These are phyloP conservation scores for Agriopis aurantiaria DNA, from an alignment of 2,888 invertebrate genomes.

Conservation along the genomic window DNA sequence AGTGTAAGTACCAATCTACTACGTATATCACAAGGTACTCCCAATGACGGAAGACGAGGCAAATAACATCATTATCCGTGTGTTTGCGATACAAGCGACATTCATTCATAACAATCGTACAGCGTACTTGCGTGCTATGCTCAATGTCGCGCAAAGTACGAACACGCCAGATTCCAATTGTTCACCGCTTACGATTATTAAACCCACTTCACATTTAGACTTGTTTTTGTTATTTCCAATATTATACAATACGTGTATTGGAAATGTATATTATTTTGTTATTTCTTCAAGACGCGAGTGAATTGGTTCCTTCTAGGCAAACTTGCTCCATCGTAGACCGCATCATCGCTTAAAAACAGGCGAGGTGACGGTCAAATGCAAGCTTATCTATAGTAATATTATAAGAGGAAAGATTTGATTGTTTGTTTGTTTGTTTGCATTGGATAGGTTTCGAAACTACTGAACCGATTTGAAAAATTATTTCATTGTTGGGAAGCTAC, in stretches of 20 bases:
- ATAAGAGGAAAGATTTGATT: no score
- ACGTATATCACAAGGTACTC: slow-evolving; percentile 56
- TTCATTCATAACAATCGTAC: slow-evolving; percentile 73
- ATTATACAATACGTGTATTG: background rate
- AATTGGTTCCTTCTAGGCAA: no score
- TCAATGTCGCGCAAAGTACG: slow-evolving; percentile 76
- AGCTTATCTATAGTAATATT: no score
- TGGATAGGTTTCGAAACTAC: no score
- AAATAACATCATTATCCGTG: slow-evolving; percentile 81
- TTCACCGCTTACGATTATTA: slow-evolving; percentile 34
- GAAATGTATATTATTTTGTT: background rate
- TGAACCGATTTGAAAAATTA: no score
- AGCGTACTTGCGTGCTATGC: slow-evolving; percentile 69
- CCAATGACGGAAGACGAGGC: slow-evolving; percentile 77
- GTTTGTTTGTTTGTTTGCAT: no score
- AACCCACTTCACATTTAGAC: slow-evolving; percentile 25
- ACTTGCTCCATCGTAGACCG: no score
- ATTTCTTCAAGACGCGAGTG: no score
- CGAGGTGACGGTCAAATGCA: no score
- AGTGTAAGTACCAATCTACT: slow-evolving; percentile 22
- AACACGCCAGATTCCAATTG: slow-evolving; percentile 49
- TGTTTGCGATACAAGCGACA: slow-evolving; percentile 63
- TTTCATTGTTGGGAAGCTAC: no score
- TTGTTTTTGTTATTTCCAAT: slow-evolving; percentile 28
- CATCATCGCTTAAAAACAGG: no score